phyloP scores from a whole-genome alignment of 2,797 vertebrate species.

The Pantherophis vulpinus region DNA sequence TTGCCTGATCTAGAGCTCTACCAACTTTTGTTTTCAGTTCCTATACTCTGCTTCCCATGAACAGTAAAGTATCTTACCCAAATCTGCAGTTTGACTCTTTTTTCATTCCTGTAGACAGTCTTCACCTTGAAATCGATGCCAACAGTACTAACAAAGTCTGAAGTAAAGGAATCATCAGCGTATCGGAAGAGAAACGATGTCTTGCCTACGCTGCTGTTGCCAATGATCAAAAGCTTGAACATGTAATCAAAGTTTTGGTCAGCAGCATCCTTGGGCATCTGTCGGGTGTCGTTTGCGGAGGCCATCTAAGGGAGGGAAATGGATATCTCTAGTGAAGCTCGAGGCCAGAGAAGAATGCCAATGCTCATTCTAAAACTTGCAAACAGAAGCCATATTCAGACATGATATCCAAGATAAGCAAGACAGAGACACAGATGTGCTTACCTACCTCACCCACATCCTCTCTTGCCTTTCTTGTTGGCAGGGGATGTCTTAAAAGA shows the following conservation, averaged over 20 bases:
- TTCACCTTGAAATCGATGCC: conserved; percentile 95
- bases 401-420: neutral
- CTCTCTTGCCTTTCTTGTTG: neutral
- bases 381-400: neutral
- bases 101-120: conserved; percentile 86
- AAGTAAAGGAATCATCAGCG: conserved; percentile 87
- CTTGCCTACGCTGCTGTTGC: conserved; percentile 86
- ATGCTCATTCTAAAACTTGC: neutral
- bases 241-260: conserved; percentile 94
- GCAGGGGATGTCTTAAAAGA: neutral
- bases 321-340: no score
- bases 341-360: neutral
- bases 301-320: conserved; percentile 75
- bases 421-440: neutral
- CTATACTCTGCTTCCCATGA: neutral
- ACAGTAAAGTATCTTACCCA: conserved; percentile 74
- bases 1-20: neutral
- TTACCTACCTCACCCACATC: neutral
- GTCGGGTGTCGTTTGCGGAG: conserved; percentile 75
- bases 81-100: conserved; percentile 91
- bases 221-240: conserved; percentile 78
- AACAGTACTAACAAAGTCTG: conserved; percentile 90
- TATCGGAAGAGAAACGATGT: conserved; percentile 92
- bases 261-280: conserved; percentile 82
- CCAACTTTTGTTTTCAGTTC: neutral